phyloP scores from a whole-genome alignment of 1,140 invertebrate species.

The Physella acuta region DNA sequence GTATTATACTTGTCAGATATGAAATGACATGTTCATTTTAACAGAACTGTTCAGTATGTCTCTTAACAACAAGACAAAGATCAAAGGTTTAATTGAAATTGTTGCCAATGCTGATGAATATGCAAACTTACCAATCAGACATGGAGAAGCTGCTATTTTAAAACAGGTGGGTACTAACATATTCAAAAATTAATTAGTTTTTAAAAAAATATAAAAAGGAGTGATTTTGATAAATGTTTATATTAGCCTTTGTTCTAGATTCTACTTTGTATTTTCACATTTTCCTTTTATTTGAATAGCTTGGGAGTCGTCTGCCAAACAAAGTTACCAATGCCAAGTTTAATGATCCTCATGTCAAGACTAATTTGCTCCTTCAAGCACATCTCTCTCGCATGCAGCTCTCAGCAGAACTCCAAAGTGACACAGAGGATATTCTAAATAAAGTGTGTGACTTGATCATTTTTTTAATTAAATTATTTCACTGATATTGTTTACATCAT shows the following conservation, averaged over 20 bases:
- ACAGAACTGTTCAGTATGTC: constrained; percentile 95
- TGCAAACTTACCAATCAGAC: constrained; percentile 88
- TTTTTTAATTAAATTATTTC: too few species aligned
- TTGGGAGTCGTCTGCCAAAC: constrained; percentile 78
- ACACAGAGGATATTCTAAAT: constrained; percentile 87
- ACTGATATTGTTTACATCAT: too few species aligned
- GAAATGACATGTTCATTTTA: constrained; percentile 28
- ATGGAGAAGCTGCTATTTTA: constrained; percentile 90
- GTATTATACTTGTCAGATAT: too few species aligned
- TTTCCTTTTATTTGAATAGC: constrained; percentile 61
- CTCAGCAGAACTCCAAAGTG: constrained; percentile 89
- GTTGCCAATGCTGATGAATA: constrained; percentile 97
- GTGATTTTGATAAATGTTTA: too few species aligned
- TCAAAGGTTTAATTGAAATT: constrained; percentile 94
- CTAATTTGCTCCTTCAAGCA: constrained; percentile 92
- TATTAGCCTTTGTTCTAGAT: constrained; percentile 2
- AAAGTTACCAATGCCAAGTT: constrained; percentile 75
- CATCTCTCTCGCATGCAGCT: constrained; percentile 92
- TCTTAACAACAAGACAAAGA: constrained; percentile 95
- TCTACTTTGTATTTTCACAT: neutral
- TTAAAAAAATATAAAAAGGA: too few species aligned
- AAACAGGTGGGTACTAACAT: constrained; percentile 60
- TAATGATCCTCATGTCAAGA: constrained; percentile 97
- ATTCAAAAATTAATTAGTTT: too few species aligned
- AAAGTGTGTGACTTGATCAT: too few species aligned